Base-by-base conservation (phyloP, 2,797 vertebrate genomes). In the Molossus alvarezi region DNA sequence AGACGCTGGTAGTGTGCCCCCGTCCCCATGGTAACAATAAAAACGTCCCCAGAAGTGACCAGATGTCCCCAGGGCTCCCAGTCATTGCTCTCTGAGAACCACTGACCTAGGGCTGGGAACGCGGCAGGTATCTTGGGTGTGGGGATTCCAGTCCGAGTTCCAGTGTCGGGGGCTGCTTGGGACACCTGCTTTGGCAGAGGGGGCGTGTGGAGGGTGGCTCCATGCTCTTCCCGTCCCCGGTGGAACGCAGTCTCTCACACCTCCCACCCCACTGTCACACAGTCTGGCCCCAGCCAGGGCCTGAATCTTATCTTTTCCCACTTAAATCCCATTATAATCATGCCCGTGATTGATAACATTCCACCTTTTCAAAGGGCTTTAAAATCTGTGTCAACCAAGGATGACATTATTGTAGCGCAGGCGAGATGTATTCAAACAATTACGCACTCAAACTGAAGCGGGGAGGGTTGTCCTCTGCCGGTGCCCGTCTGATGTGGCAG, bases 361-460 rank as follows among this genome's bases (percentile, higher is more conserved):
- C 96, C 97, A 96, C 98, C 97, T 98, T 98, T 97, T 90, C 96
- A 97, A 97, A 97, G 88, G 97, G 93, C 97, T 98, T 98, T 97
- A 95, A 84, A 97, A 97, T 98, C 97, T 98, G 94, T 97, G 97
- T 98, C 98, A 96, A 85, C 97, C 95, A 80, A 97, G 96, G 96
- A 97, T 95, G 98, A 91, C 97, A 96, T 98, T 97, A 95, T 82
- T 96, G 96, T 85, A 94, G 96, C 37, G 90, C 87, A 9, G 69
- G 95, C 60, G 79, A 97, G 97, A 97, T 97, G 62, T 87, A 96
- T 92, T 98, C 98, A 97, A 96, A 97, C 97, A 95, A 87, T 95
- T 94, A 96, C 17, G 1, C 84, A 89, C 97, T 97, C 85, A 90
- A 95, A 96, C 87, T 5, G 0, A 96, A 97, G 96, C 83, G 97